Base-by-base conservation (phyloP, 2,888 invertebrate species). In the Dendrolimus pini region DNA sequence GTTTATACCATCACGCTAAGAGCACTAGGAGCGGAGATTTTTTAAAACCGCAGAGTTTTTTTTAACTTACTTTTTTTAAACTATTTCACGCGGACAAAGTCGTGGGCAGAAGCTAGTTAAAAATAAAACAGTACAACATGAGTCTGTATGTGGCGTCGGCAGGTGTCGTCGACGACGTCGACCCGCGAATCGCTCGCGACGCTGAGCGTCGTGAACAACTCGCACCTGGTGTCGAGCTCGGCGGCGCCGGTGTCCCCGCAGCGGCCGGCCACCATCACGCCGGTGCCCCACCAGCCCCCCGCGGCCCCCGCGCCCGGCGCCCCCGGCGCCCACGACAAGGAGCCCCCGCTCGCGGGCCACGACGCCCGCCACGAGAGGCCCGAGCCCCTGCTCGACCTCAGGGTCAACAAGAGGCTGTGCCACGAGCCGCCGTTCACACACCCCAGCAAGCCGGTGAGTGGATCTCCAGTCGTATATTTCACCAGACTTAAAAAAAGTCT, bases 151-250 rank as follows among this genome's bases (percentile, higher is more conserved):
- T 3, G 2, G 30, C 6, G 30, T 6, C 30, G 30, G 71, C 67
- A 81, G 80, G 77, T 78, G 47, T 63, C 75, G 0, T 70, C 78
- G 7, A 70, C 79, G n/a, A 70, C 74, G 13, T 71, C 71, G 41
- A 70, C 69, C 47, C 77, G 85, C 60, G 93, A 92, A 62, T 78
- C 87, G 55, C 83, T 95, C 55, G 95, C 95, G 0, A 95, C 95
- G 0, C 82, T 95, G 1, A 94, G 94, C 41, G 94, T 95, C 55
- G 95, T 95, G 52, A 92, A 88, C 72, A 85, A 91, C 9, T 86
- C 87, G 42, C 82, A 72, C 76, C 73, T 65, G 72, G 83, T 65
- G 82, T 87, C 56, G 70, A 82, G 63, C 89, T 56, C 78, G 55
- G 75, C 77, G 47, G 13, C 64, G 65, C 58, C 47, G 47, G 47